These are phyloP conservation scores for Sardina pilchardus DNA, from an alignment of 2,113 vertebrate genomes.

Conservation along the genomic window DNA sequence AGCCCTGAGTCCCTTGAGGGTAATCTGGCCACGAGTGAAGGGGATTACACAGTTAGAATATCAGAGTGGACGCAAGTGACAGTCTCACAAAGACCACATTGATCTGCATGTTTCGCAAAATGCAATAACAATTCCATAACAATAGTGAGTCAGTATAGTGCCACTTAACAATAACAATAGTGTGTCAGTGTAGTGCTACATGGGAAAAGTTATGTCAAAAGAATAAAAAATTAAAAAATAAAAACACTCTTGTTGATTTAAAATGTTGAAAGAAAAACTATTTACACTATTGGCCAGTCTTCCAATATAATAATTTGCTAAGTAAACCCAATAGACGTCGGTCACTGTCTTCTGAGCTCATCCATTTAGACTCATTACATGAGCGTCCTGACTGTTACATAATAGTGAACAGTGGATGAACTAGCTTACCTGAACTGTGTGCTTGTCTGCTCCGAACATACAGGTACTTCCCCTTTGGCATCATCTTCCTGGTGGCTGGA, in stretches of 20 bases:
- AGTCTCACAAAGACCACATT: not conserved
- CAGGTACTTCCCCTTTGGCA: slow-evolving; percentile 91
- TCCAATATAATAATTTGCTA: not conserved
- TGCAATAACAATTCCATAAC: not conserved
- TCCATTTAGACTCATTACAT: not conserved
- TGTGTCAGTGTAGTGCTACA: not conserved
- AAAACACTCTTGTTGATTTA: not conserved
- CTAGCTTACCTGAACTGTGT: not conserved
- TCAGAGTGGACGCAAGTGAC: not conserved
- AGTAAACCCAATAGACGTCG: not conserved
- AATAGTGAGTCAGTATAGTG: too few species aligned
- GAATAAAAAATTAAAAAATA: not conserved
- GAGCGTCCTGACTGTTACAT: not conserved
- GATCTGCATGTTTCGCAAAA: not conserved
- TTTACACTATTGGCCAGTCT: too few species aligned
- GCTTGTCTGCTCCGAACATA: not conserved
- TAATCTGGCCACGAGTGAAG: not conserved
- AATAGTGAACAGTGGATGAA: not conserved
- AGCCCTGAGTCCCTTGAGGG: not conserved
- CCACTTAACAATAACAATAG: not conserved
- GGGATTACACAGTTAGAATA: not conserved
- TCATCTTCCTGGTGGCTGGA: slow-evolving; percentile 84
- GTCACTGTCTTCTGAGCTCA: not conserved
- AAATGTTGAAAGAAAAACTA: not conserved
- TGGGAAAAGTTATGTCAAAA: not conserved